Percentiles rank a stretch among this genome's conserved stretches.
phyloP scores from a whole-genome alignment of 2,888 invertebrate species.

The Pandemis cinnamomeana region DNA sequence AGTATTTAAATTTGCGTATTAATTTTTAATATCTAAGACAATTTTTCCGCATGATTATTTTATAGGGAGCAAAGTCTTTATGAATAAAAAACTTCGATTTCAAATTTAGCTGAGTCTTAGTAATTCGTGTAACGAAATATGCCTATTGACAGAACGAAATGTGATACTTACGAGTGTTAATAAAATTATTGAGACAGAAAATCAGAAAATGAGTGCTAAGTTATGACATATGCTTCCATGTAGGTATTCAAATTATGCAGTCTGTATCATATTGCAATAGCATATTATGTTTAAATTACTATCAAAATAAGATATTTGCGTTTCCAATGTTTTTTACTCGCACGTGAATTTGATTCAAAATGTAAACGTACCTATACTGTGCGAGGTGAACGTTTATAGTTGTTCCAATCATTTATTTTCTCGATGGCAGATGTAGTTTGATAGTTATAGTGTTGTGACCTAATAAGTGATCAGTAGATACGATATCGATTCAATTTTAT shows the following conservation, averaged over 20 bases:
- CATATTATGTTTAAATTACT: neutral
- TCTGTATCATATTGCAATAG: neutral
- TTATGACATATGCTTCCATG: neutral
- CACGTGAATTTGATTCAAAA: no score
- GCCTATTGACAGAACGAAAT: neutral
- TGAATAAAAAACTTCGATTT: neutral
- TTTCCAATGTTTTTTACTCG: no score
- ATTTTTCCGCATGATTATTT: neutral
- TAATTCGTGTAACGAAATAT: constrained; percentile 3
- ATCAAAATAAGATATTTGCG: no score
- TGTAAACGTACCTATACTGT: no score
- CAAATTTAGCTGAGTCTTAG: neutral
- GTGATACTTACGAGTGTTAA: neutral
- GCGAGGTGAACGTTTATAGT: no score
- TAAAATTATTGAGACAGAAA: neutral
- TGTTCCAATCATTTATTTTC: no score
- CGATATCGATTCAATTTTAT: no score
- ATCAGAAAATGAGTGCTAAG: neutral
- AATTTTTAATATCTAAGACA: neutral
- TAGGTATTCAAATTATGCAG: neutral
- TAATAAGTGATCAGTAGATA: no score
- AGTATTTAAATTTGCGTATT: neutral
- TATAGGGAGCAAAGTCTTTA: neutral
- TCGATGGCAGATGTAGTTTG: no score
- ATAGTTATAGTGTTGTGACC: no score